These are phyloP conservation scores for Tenrec ecaudatus DNA, from an alignment of 2,113 vertebrate species.

Conservation along the genomic window DNA sequence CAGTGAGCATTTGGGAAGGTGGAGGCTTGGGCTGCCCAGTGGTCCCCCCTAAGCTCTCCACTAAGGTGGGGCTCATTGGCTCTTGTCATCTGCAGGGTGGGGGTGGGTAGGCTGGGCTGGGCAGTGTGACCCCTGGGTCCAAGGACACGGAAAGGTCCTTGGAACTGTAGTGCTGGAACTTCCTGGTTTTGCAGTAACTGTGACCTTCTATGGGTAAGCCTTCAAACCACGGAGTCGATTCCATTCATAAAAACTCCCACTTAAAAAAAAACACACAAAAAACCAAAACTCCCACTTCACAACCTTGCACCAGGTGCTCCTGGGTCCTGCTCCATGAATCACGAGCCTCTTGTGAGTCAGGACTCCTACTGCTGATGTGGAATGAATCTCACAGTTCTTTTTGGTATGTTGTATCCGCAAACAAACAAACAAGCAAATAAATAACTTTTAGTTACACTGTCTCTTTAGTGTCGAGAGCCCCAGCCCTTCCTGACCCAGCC, in stretches of 20 bases:
- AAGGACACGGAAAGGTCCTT: neutral
- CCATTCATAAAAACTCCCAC: too few species aligned
- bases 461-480: neutral
- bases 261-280: too few species aligned
- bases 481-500: neutral
- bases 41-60: neutral
- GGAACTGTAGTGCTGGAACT: neutral
- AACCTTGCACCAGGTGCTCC: too few species aligned
- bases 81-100: neutral
- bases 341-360: too few species aligned
- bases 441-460: neutral
- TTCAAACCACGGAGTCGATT: neutral
- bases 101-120: neutral
- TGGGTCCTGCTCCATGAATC: too few species aligned
- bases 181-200: neutral
- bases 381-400: neutral
- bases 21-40: neutral
- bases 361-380: neutral
- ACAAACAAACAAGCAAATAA: slow-evolving; percentile 18
- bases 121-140: neutral
- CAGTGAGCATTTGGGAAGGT: neutral
- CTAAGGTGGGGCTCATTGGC: neutral
- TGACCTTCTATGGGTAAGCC: neutral
- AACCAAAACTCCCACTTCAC: too few species aligned
- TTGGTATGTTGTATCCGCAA: neutral